Base-by-base conservation (phyloP, 2,888 invertebrate genomes). In the Choristoneura rosaceana region DNA sequence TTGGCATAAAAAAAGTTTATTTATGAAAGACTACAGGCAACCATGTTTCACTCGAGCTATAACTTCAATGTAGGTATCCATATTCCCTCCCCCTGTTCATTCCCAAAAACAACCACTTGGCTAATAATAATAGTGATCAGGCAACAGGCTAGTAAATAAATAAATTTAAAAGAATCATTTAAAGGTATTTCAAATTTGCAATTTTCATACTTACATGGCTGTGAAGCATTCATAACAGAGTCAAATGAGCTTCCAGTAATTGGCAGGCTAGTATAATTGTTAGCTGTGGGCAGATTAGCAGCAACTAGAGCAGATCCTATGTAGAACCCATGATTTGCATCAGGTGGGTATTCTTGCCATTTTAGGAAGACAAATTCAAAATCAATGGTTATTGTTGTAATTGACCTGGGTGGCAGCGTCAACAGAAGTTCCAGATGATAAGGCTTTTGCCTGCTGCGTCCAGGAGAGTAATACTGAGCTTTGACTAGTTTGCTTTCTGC, bases 311-410 rank as follows among this genome's bases (percentile, higher is more conserved):
- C 97, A 43, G 99, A 97, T 5, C 98, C 98, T 82, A 99, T 96
- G 85, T 99, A 99, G 90, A 99, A 99, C 0, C 99, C 99, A 91
- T 99, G 99, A 94, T 99, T 99, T 0, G 99, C 99, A 95, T 99
- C 99, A 0, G 99, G 99, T 14, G 99, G 99, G 92, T 99, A 99
- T 88, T 99, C 99, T 82, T 98, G 97, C 98, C 99, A 99, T 91
- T 99, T 99, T 5, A 99, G 95, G 85, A 99, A 98, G n/a, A 98
- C 97, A 90, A 98, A 98, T 88, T 99, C 98, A 92, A 99, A 98
- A 84, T 98, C 97, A 77, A 99, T 96, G 9, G 97, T 97, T 66
- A 99, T 95, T 76, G 96, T 96, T 0, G 98, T 97, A 7, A 96
- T 95, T 0, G 98, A 97, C 77, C 96, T 95, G 0, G 98, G 95